These are phyloP conservation scores for Dromas ardeola DNA, from an alignment of 2,113 vertebrate genomes.

Conservation along the genomic window DNA sequence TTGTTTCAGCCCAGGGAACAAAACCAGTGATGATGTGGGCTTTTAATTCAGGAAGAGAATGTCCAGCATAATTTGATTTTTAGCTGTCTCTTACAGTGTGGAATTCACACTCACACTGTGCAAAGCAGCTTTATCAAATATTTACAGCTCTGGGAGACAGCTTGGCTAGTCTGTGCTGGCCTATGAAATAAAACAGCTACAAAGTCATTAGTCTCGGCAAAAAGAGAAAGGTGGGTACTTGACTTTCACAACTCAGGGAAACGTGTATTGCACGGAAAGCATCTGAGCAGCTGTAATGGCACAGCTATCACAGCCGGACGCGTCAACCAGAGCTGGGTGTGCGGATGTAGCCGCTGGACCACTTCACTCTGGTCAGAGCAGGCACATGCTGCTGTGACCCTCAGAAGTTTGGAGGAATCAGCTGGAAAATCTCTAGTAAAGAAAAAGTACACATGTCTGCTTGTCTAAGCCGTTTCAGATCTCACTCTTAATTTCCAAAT, in stretches of 20 bases:
- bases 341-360: rapidly evolving
- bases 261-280: rapidly evolving
- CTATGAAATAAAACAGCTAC: neutral
- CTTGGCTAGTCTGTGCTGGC: neutral
- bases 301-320: neutral
- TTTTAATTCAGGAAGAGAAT: neutral
- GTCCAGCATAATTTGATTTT: neutral
- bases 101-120: neutral
- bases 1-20: neutral
- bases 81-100: neutral
- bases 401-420: neutral
- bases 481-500: neutral
- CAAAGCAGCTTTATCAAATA: neutral
- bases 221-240: neutral
- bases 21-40: neutral
- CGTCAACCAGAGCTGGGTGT: rapidly evolving
- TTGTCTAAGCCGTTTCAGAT: neutral
- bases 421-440: neutral
- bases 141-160: neutral
- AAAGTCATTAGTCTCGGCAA: neutral
- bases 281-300: neutral
- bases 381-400: neutral
- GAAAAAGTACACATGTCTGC: rapidly evolving
- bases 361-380: neutral
- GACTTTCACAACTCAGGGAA: neutral